Conservation (phyloP, 1,140 invertebrate genomes). For the Trichoplusia ni region DNA sequence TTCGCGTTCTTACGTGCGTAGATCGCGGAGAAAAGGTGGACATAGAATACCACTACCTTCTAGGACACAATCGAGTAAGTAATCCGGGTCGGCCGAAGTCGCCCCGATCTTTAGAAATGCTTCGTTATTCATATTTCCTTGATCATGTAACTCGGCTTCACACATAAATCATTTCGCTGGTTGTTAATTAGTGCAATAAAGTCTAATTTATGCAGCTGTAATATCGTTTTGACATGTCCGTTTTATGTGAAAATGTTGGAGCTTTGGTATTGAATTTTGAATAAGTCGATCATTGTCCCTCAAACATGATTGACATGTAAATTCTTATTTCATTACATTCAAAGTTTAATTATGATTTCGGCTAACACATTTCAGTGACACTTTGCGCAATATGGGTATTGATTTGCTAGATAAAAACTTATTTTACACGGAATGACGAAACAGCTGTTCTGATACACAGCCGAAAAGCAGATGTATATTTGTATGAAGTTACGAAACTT, state of each 20-base stretch:
- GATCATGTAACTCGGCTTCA: constrained; percentile 10
- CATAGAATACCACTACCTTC: constrained; percentile 91
- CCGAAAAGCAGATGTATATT: constrained; percentile 41
- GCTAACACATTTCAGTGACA: constrained; percentile 75
- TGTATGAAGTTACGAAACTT: constrained; percentile 51
- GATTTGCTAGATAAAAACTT: constrained; percentile 72
- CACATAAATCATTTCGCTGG: neutral
- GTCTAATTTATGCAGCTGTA: constrained; percentile 29
- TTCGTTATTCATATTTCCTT: constrained; percentile 65
- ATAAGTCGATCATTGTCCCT: constrained; percentile 59
- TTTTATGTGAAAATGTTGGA: constrained; percentile 35
- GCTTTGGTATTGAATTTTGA: constrained; percentile 38
- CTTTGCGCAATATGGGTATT: constrained; percentile 80
- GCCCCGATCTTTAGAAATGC: constrained; percentile 66
- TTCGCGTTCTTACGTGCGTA: constrained; percentile 91
- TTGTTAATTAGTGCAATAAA: neutral
- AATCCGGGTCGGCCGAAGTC: constrained; percentile 75
- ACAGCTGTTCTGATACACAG: constrained; percentile 72
- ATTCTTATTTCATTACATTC: constrained; percentile 50
- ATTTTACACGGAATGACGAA: constrained; percentile 69
- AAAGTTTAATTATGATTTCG: constrained; percentile 49
- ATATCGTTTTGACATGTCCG: constrained; percentile 19
- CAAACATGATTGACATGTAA: constrained; percentile 55
- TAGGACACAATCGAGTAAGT: constrained; percentile 86
- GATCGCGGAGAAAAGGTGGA: constrained; percentile 92